Conservation (phyloP, 2,113 vertebrate genomes). For the Heterotilapia buettikoferi region DNA sequence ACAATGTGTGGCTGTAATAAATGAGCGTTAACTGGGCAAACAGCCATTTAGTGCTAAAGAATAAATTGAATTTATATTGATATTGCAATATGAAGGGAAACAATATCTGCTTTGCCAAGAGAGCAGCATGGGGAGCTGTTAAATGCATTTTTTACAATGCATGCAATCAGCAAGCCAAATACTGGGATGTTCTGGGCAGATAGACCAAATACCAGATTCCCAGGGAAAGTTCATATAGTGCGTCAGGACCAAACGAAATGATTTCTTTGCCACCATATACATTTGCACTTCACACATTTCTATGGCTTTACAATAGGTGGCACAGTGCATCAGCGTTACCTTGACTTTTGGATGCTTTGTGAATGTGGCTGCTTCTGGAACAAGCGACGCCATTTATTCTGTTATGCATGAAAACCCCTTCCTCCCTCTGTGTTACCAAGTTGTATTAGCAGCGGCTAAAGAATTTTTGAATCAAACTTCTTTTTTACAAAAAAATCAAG, state of each 20-base stretch:
- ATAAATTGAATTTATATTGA: conserved; percentile 25
- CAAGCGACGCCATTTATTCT: neutral
- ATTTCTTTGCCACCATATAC: neutral
- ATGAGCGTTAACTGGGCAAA: conserved; percentile 8
- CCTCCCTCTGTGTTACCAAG: too few species aligned
- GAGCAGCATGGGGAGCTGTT: neutral
- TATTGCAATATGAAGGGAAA: conserved; percentile 11
- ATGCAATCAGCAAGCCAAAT: neutral
- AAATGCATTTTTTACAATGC: conserved; percentile 6
- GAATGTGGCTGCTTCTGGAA: neutral
- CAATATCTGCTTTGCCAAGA: conserved; percentile 2
- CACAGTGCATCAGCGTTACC: neutral
- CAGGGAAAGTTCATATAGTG: neutral
- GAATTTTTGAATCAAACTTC: neutral
- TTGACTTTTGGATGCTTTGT: neutral
- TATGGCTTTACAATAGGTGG: neutral
- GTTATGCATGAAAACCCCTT: neutral
- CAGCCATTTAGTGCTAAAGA: neutral
- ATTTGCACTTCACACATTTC: neutral
- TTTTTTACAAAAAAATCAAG: neutral
- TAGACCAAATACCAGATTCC: neutral
- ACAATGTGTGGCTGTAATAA: neutral
- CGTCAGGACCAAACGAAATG: neutral
- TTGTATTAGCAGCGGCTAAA: neutral
- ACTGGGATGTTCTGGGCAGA: neutral